Base-by-base conservation (phyloP, 2,113 vertebrate species). In the human (Homo sapiens) region DNA sequence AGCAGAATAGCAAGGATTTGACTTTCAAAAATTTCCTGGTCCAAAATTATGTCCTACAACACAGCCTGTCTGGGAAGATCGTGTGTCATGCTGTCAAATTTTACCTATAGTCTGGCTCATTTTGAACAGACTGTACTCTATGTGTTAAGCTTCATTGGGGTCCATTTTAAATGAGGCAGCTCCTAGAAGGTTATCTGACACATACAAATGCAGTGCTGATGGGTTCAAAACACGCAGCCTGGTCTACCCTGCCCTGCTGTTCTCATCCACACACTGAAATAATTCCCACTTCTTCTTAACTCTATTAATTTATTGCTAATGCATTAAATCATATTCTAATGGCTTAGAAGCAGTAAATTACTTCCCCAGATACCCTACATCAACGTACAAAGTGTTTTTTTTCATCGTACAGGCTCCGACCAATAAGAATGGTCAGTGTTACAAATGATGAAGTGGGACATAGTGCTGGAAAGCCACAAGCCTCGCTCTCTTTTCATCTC, bases 21-120 rank as follows among this genome's bases (percentile, higher is more conserved):
- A 89, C 92, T 95, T 93, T 91, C 80, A 94, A 89, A 95, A 81
- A 91, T 35, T 90, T 52, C 61, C 64, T 82, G 93, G 68, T 55
- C 92, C 12, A 6, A 66, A 30, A 4, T 73, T 6, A 9, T 68
- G 82, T 80, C 92, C 72, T 4, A 1, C 0, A 1, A 85, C 68
- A 93, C 4, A 82, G 92, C 45, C 94, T n/a, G 25, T 79, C 88
- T 78, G 83, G 50, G 88, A 91, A 90, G 90, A 68, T 16, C 68
- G 48, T 43, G 5, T 30, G 30, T 18, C 22, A 23, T 10, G 30
- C 52, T 78, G 40, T 61, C 73, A 52, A 43, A 79, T 91, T 59
- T 43, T 86, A 48, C 78, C 70, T n/a, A 6, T 2, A n/a, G 6
- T 52, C 57, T 52, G 40, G 52, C 79, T 92, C 87, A 73, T 55